These are phyloP conservation scores for Sinhomidia bicolor DNA, from an alignment of 2,888 invertebrate species.

Conservation along the genomic window DNA sequence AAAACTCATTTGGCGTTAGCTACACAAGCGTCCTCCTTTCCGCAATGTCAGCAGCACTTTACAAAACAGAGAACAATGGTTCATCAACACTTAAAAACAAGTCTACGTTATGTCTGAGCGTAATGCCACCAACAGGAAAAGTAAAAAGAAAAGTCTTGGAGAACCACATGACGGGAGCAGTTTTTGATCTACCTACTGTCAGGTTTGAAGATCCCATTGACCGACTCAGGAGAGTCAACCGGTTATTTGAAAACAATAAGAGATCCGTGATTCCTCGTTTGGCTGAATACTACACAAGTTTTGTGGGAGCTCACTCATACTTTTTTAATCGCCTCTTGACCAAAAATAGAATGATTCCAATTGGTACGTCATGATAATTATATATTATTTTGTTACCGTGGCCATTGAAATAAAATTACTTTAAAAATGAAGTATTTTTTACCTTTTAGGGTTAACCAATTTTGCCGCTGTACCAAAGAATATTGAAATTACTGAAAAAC, in stretches of 20 bases:
- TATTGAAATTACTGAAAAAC: too few species aligned
- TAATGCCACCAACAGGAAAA: background rate
- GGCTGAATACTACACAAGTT: too few species aligned
- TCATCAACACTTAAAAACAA: background rate
- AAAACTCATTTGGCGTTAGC: background rate
- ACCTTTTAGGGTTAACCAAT: too few species aligned
- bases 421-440: too few species aligned
- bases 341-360: too few species aligned
- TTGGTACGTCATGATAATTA: too few species aligned
- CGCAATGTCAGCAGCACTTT: conserved; percentile 9
- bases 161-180: background rate
- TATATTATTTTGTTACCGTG: too few species aligned
- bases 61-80: background rate
- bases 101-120: background rate
- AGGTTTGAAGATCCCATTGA: background rate
- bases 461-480: too few species aligned
- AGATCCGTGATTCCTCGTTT: background rate
- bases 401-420: too few species aligned
- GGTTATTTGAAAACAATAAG: background rate
- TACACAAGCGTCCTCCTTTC: conserved; percentile 40
- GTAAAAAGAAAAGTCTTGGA: background rate
- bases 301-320: too few species aligned
- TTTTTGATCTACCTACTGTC: background rate
- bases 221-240: background rate
- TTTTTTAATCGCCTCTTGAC: too few species aligned